phyloP scores from a whole-genome alignment of 2,113 vertebrate species.

The Sardina pilchardus region DNA sequence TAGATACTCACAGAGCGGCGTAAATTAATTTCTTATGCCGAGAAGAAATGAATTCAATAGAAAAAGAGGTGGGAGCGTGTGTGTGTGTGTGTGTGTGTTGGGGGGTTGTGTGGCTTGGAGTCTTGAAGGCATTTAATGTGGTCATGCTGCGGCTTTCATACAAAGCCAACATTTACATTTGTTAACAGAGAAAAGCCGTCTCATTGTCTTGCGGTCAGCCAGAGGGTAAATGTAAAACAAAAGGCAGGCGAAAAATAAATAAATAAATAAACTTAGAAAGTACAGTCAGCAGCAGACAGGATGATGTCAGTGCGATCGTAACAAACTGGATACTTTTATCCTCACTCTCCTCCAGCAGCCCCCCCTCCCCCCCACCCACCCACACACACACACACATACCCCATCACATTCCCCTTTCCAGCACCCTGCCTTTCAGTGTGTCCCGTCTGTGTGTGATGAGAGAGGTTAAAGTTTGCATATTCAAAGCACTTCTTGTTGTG shows the following conservation, averaged over 20 bases:
- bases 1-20: not conserved
- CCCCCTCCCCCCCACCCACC: not conserved
- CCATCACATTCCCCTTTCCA: not conserved
- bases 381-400: not conserved
- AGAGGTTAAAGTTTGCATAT: constrained; percentile 74
- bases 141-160: not conserved
- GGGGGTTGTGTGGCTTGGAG: not conserved
- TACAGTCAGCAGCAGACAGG: not conserved
- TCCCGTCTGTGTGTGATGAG: constrained; percentile 64
- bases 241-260: not conserved
- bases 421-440: constrained; percentile 33
- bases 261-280: not conserved
- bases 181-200: not conserved
- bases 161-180: constrained; percentile 14
- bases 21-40: not conserved
- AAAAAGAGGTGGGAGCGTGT: not conserved
- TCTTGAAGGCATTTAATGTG: not conserved
- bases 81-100: not conserved
- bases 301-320: not conserved
- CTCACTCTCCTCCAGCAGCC: not conserved
- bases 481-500: constrained; percentile 68
- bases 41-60: not conserved
- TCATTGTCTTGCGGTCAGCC: not conserved
- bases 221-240: not conserved
- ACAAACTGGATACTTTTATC: constrained; percentile 13